A percentile compares a stretch with the other conserved stretches of the same genome.
Conservation (phyloP, 2,797 vertebrate genomes). For the Tolypeutes matacus region DNA sequence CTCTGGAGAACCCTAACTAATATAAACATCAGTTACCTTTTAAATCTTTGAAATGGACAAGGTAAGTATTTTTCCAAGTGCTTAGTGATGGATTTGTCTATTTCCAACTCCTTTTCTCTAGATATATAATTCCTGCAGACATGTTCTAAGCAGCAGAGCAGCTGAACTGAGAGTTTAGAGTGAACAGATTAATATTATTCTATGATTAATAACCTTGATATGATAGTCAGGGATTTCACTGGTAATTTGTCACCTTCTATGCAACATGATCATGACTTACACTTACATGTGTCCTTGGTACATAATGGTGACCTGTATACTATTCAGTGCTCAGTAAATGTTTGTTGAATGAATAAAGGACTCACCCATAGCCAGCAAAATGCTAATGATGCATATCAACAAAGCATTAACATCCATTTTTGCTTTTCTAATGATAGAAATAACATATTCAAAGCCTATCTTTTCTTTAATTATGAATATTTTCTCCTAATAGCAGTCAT, state of each 20-base stretch:
- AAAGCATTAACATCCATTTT: not conserved
- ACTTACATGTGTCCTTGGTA: not conserved
- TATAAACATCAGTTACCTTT: not conserved
- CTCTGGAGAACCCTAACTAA: too few relatives aligned
- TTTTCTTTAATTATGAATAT: conserved; percentile 17
- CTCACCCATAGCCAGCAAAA: not conserved
- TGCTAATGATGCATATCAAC: not conserved
- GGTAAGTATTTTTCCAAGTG: not conserved
- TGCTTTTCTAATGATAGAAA: not conserved
- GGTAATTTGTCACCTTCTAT: not conserved
- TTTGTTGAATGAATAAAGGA: not conserved
- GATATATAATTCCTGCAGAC: not conserved
- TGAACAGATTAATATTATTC: not conserved
- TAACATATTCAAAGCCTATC: not conserved
- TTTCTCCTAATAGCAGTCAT: not conserved
- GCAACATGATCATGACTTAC: not conserved
- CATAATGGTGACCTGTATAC: not conserved
- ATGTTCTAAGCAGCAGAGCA: not conserved
- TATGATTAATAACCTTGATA: not conserved
- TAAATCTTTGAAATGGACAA: not conserved
- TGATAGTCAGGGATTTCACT: not conserved
- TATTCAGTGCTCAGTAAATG: not conserved
- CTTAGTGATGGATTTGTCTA: not conserved
- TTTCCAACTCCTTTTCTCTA: not conserved
- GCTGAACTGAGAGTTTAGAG: not conserved